A percentile compares a stretch with the other conserved stretches of the same genome.
phyloP scores from a whole-genome alignment of 1,140 invertebrate genomes.

The Macrocentrus cingulum region DNA sequence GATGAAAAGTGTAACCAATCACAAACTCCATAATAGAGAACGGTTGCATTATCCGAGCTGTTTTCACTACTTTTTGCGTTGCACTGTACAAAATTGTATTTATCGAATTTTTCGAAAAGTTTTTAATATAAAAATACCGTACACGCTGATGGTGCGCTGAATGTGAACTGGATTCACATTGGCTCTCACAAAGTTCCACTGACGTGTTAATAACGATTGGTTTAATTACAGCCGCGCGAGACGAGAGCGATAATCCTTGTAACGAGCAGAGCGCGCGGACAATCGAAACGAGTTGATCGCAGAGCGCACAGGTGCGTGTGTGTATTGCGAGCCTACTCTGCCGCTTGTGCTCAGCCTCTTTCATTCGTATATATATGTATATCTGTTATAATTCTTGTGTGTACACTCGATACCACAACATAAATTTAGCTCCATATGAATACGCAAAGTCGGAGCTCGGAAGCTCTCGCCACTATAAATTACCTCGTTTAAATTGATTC shows the following conservation, averaged over 20 bases:
- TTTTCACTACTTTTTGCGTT: too few species aligned
- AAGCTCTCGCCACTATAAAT: slow-evolving; percentile 27
- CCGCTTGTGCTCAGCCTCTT: background rate
- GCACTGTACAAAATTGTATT: too few species aligned
- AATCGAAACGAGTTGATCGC: slow-evolving; percentile 25
- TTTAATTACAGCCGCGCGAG: slow-evolving; percentile 22
- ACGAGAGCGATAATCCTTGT: slow-evolving; percentile 12
- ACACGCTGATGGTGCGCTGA: too few species aligned
- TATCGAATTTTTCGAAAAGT: too few species aligned
- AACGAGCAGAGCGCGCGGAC: slow-evolving; percentile 12
- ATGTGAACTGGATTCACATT: background rate
- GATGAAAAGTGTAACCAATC: too few species aligned
- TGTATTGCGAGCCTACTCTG: background rate
- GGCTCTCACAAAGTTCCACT: slow-evolving; percentile 12
- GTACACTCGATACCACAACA: slow-evolving; percentile 29
- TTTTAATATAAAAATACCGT: too few species aligned
- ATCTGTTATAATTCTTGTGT: slow-evolving; percentile 27
- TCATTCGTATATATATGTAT: background rate
- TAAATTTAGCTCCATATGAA: slow-evolving; percentile 29
- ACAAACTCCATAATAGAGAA: too few species aligned
- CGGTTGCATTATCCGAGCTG: too few species aligned
- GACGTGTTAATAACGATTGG: slow-evolving; percentile 26
- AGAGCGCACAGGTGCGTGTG: background rate
- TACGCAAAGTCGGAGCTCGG: slow-evolving; percentile 26
- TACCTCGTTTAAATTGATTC: slow-evolving; percentile 30